Base-by-base conservation (phyloP, 2,113 vertebrate genomes). In the Ranitomeya variabilis region DNA sequence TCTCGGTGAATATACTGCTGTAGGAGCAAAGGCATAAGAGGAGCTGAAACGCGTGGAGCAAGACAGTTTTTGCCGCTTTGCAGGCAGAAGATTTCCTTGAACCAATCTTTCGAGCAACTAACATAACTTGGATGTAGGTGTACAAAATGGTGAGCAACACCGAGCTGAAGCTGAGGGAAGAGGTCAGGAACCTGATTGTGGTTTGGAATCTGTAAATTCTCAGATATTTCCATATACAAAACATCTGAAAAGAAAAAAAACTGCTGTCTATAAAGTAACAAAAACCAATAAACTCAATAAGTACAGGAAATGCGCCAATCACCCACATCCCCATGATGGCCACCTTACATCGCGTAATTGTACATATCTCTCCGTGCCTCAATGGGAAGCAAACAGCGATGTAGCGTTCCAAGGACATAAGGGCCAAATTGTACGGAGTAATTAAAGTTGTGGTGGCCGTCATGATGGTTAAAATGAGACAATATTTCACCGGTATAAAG, bases 341-440 rank as follows among this genome's bases (percentile, higher is more conserved):
- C 59, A 62, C 59, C 13, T 62, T 15, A 62, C 59, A 62, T 15
- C 59, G 59, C 12, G 13, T 1, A 15, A 62, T 3, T 9, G 45
- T 73, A 23, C 83, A 85, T 13, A 85, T 7, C 67, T 74, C 45
- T 5, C 14, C 18, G 31, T 85, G 13, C 37, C n/a, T 14, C 19
- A 85, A 52, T 31, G 83, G 83, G 51, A n/a, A 31, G 57, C 83
- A 85, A 26, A 85, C 67, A 19, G 83, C 83, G 66, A 51, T 67
- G 23, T 85, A 85, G 4, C 52, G 83, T 73, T 85, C 83, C 21
- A 85, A 8, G 45, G 83, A 85, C 83, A 85, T 85, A n/a, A 85
- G n/a, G 0, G 83, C 83, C 21, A 85, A 31, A 23, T 85, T 85
- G 64, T 55, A 57, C 1, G 83, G 83, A 1, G 83, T 85, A 13